Conservation (phyloP, 2,113 vertebrate genomes). For the Oryzias melastigma region DNA sequence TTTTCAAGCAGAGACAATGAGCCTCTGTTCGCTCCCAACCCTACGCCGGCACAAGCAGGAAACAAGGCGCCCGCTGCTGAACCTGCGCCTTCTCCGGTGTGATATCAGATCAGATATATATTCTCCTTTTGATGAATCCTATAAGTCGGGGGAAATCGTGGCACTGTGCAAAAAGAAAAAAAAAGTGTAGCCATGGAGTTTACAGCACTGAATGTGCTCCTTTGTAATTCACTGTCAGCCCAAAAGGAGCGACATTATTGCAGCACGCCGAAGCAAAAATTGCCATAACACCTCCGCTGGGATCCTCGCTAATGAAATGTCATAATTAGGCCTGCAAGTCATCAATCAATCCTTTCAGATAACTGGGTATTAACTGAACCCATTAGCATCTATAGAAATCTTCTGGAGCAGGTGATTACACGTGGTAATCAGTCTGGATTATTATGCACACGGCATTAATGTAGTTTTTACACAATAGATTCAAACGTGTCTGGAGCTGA, state of each 20-base stretch:
- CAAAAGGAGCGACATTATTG: constrained; percentile 13
- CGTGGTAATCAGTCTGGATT: constrained; percentile 17
- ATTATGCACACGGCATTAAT: constrained; percentile 3
- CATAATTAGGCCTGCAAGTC: constrained; percentile 40
- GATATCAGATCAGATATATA: constrained; percentile 36
- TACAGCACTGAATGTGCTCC: constrained; percentile 9
- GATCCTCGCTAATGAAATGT: constrained; percentile 40
- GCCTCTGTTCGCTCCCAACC: constrained; percentile 24
- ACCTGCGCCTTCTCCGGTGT: constrained; percentile 21
- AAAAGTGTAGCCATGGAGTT: constrained; percentile 1
- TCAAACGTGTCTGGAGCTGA: background rate
- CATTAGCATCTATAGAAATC: constrained; percentile 28
- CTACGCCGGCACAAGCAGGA: constrained; percentile 35
- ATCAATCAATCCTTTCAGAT: constrained; percentile 29
- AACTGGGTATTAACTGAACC: constrained; percentile 6
- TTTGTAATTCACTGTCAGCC: constrained; percentile 20
- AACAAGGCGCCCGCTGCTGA: constrained; percentile 17
- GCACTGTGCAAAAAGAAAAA: background rate
- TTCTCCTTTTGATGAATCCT: constrained; percentile 2
- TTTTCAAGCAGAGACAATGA: constrained; percentile 44
- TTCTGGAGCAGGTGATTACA: constrained; percentile 15
- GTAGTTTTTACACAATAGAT: constrained; percentile 12
- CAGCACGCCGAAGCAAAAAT: constrained; percentile 6
- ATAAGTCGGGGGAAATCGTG: constrained; percentile 1
- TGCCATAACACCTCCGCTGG: constrained; percentile 19